phyloP scores from a whole-genome alignment of 2,797 vertebrate genomes.

The Florisuga fusca region DNA sequence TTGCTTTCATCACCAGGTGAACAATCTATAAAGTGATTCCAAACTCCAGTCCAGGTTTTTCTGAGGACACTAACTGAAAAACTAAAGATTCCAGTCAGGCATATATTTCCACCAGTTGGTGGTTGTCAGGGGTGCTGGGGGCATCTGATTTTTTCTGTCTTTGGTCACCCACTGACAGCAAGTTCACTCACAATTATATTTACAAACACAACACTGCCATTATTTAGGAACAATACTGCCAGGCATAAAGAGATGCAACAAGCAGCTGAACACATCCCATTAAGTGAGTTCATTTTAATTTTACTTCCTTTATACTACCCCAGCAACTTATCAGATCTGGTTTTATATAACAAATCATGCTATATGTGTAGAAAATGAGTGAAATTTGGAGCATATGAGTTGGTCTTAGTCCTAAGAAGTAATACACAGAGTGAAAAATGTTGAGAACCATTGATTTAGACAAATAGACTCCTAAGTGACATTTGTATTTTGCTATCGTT shows the following conservation, averaged over 20 bases:
- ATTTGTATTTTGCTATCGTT: conserved; percentile 15
- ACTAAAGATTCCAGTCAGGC: neutral
- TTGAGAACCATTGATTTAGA: conserved; percentile 21
- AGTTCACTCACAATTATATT: neutral
- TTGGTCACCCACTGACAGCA: neutral
- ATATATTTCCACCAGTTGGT: neutral
- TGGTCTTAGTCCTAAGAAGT: neutral
- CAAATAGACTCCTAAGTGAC: conserved; percentile 10
- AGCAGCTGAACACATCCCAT: neutral
- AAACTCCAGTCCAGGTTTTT: neutral
- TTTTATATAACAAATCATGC: neutral
- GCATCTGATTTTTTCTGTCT: neutral
- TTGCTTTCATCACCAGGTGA: neutral
- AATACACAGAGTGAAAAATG: conserved; percentile 3
- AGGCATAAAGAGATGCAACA: neutral
- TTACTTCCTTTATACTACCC: neutral
- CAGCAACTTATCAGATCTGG: neutral
- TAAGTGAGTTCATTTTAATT: neutral
- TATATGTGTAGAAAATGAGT: neutral
- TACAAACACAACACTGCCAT: neutral
- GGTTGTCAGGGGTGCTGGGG: neutral
- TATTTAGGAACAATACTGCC: neutral
- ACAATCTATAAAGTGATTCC: neutral
- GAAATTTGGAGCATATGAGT: neutral
- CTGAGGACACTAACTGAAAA: neutral